Evolutionary conservation across 1,140 invertebrate genomes (phyloP).

Genomic region (Psilanteris sp.): DNA sequence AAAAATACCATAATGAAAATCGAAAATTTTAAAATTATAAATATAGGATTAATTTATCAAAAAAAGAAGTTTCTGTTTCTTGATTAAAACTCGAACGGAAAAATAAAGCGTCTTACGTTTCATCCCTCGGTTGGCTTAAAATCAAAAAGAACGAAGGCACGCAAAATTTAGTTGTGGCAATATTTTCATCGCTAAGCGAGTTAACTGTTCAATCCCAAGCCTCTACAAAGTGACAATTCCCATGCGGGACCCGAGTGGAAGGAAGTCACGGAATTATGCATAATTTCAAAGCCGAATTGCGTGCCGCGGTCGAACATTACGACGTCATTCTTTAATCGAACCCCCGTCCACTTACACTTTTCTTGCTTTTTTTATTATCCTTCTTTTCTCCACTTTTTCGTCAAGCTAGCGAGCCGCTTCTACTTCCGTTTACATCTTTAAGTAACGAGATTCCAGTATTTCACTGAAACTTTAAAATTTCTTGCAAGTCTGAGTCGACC

Average conservation of each 20-base stretch:
- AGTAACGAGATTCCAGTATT: slow-evolving; percentile 65
- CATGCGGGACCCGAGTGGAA: slow-evolving; percentile 31
- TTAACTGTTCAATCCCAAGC: slow-evolving; percentile 56
- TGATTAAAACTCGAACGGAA: no score
- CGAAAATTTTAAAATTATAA: no score
- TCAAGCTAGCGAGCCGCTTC: slow-evolving; percentile 44
- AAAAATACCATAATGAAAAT: no score
- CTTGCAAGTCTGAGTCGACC: slow-evolving; percentile 46
- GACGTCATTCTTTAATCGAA: slow-evolving; percentile 57
- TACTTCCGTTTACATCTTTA: slow-evolving; percentile 59
- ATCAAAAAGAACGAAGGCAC: slow-evolving; percentile 8
- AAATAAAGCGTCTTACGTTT: no score
- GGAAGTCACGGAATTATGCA: slow-evolving; percentile 66
- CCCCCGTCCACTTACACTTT: not conserved
- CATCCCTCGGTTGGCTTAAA: slow-evolving; percentile 5
- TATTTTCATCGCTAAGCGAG: slow-evolving; percentile 53
- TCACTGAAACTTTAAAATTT: slow-evolving; percentile 65
- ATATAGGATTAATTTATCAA: no score
- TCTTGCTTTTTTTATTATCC: slow-evolving; percentile 1
- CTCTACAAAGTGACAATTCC: slow-evolving; percentile 64
- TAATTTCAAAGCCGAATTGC: slow-evolving; percentile 60
- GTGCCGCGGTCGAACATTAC: slow-evolving; percentile 28
- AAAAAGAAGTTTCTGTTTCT: no score
- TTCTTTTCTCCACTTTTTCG: slow-evolving; percentile 21
- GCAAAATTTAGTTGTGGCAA: slow-evolving; percentile 28